Conservation (phyloP, 2,797 vertebrate genomes). For the Coracias cyanogaster region DNA sequence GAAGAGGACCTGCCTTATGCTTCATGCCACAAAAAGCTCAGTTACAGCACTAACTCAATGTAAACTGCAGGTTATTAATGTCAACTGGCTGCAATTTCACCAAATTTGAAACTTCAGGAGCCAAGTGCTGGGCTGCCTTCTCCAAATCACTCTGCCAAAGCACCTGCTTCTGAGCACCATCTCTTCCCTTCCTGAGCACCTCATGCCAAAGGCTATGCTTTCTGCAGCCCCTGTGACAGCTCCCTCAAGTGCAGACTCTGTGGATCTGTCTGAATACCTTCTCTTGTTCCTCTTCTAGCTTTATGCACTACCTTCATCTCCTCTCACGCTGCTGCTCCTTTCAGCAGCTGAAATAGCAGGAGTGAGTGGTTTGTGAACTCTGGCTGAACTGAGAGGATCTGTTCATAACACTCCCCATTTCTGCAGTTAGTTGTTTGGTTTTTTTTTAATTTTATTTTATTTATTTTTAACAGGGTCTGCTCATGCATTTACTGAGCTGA, state of each 20-base stretch:
- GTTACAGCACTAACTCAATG: background rate
- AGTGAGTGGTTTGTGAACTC: slow-evolving; percentile 33
- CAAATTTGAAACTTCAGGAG: background rate
- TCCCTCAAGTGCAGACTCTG: background rate
- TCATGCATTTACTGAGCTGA: slow-evolving; percentile 57
- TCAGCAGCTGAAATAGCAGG: background rate
- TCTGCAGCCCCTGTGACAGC: background rate
- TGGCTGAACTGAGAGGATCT: slow-evolving; percentile 49
- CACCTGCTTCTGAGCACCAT: background rate
- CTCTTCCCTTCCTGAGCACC: background rate
- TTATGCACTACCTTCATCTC: background rate
- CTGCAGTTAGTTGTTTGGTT: background rate
- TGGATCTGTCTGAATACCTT: background rate
- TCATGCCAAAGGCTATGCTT: background rate
- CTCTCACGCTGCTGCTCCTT: background rate
- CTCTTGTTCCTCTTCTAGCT: background rate
- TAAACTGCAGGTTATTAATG: background rate
- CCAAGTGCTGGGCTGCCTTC: background rate
- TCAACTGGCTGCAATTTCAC: background rate
- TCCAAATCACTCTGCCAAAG: background rate
- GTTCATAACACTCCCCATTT: slow-evolving; percentile 13
- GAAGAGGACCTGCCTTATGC: background rate
- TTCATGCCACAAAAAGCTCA: background rate
- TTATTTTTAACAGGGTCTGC: slow-evolving; percentile 51
- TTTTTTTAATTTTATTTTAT: slow-evolving; percentile 37